Evolutionary conservation across 2,113 vertebrate genomes (phyloP), one percentile per base, ranked within the genome.

Genomic region (Athene cunicularia): DNA sequence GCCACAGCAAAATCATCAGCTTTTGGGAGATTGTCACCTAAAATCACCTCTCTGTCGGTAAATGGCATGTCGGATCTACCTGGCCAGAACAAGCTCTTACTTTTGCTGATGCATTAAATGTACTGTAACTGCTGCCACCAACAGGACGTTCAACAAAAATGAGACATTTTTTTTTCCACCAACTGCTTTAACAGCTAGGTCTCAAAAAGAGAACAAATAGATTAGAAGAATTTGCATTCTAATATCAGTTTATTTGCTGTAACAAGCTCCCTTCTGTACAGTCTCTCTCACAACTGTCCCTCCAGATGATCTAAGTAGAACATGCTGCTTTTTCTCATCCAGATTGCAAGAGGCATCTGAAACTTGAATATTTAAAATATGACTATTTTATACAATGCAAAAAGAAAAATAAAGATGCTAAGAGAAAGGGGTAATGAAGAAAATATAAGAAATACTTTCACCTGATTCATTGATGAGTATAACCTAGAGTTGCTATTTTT

Each of bases 91-190:
- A 81, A 43, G 3, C 49, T 47, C 45, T 63, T 76, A 8, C 20
- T 37, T 90, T 64, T 70, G 27, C 45, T 73, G 41, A 41, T 49
- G 20, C 8, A 85, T 35, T 56, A 30, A 85, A 85, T 39, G 47
- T 10, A 28, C 84, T 93, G 66, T 50, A 70, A 68, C 88, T 91
- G 80, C 96, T 97, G 96, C 95, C 97, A 94, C 97, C 97, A 98
- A 81, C 90, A 97, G 96, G 96, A 37, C 35, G 7, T 30, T 72
- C 21, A 22, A 86, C 60, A 97, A 97, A 98, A 90, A 53, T 4
- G 73, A 96, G 80, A 77, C 18, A 6, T 79, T 95, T 96, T 37
- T 96, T 37, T 39, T 90, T 63, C 74, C 60, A 53, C 39, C 47
- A 37, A 30, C 16, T 56, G 56, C 52, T 87, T 74, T 73, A 71